These are phyloP conservation scores for Pangasius sanitwongsei DNA, from an alignment of 2,797 vertebrate species.

Conservation along the genomic window DNA sequence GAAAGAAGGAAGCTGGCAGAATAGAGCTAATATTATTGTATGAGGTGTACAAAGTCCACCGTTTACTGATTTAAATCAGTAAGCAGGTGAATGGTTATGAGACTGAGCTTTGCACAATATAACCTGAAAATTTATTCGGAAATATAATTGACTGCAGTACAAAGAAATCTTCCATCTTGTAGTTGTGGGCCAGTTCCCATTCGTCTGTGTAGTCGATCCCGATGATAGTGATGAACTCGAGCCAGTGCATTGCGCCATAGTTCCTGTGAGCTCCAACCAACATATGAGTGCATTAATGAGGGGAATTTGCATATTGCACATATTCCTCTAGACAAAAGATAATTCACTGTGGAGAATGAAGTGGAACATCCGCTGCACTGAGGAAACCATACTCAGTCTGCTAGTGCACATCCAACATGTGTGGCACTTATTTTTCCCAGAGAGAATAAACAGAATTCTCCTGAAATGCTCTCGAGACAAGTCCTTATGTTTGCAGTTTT, in stretches of 20 bases:
- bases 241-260: background rate
- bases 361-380: background rate
- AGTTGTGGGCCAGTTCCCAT: background rate
- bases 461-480: background rate
- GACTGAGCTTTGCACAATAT: background rate
- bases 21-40: background rate
- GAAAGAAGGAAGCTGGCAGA: background rate
- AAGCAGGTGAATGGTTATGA: background rate
- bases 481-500: background rate
- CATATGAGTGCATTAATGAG: slow-evolving; percentile 7
- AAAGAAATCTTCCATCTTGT: background rate
- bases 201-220: background rate
- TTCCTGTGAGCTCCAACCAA: background rate
- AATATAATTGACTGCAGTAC: background rate
- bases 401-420: slow-evolving; percentile 4
- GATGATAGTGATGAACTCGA: background rate
- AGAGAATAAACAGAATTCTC: background rate
- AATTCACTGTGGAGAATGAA: slow-evolving; percentile 9
- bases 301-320: slow-evolving; percentile 21
- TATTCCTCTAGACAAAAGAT: slow-evolving; percentile 24
- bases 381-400: background rate
- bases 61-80: slow-evolving; percentile 3
- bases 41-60: background rate
- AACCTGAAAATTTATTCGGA: background rate
- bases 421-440: background rate